These are phyloP conservation scores for Yponomeuta evonymella DNA, from an alignment of 2,888 invertebrate species.

Conservation along the genomic window DNA sequence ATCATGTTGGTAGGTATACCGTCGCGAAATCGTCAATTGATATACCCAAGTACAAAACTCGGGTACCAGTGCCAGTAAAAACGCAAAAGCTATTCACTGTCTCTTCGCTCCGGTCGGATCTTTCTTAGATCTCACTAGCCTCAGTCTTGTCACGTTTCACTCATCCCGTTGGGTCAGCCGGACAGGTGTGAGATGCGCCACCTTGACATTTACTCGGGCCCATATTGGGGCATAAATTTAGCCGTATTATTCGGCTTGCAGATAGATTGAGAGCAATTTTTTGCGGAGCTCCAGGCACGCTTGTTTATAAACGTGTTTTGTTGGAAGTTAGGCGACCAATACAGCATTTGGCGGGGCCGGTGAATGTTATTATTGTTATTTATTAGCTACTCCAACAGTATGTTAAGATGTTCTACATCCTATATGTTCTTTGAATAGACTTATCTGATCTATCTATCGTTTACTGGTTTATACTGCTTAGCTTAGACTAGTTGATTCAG, in stretches of 20 bases:
- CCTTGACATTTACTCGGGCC: conserved; percentile 30
- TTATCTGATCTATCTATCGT: no score
- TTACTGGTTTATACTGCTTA: no score
- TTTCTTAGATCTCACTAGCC: not conserved
- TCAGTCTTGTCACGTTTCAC: conserved; percentile 29
- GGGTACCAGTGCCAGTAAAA: no score
- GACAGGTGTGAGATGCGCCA: conserved; percentile 33
- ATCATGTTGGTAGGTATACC: no score
- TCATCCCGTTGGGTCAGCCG: conserved; percentile 43
- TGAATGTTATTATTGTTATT: no score
- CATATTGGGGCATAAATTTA: conserved; percentile 2
- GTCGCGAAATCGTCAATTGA: no score
- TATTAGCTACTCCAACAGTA: no score
- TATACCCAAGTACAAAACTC: no score
- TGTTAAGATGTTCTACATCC: no score
- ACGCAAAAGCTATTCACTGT: no score
- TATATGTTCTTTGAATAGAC: no score
- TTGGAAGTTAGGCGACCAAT: not conserved
- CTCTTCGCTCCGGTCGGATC: not conserved
- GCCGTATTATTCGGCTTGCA: not conserved
- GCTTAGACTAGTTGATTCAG: no score
- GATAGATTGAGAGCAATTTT: not conserved
- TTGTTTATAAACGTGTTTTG: not conserved
- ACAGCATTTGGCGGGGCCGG: not conserved
- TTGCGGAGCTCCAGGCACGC: not conserved